Base-by-base conservation (phyloP, 1,140 invertebrate species). In the Polypedilum pembai region DNA sequence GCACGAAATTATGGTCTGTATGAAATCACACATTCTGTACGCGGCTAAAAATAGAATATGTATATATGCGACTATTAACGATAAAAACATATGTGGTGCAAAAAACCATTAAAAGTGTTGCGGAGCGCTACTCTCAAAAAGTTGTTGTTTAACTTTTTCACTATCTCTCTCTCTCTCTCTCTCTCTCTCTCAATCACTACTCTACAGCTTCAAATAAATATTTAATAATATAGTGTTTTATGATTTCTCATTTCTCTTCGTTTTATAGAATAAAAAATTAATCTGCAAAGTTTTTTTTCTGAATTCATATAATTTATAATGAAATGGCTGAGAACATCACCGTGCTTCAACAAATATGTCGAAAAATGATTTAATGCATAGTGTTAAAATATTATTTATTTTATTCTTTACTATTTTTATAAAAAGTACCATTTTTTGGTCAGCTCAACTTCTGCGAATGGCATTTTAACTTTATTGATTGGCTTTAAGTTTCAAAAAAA, bases 31-130 rank as follows among this genome's bases (percentile, higher is more conserved):
- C 24, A 33, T 33, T 33, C 45, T 56, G 12, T 56, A n/a, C 12
- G 45, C 45, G 45, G 45, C n/a, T 56, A 56, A 15, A 56, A 56
- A 56, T 56, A 56, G 45, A 56, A 56, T 4, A 4, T 56, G 45
- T 56, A 56, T n/a, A 56, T 33, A 56, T 56, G 45, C 45, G 45
- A 33, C 45, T 56, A 56, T 12, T 56, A 56, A 56, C 45, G 45
- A 56, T 56, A 56, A 56, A 56, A 56, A 56, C 45, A 56, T 56
- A 56, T 56, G 45, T 56, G 45, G 8, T 56, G 45, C 45, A 56
- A 56, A 56, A 56, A n/a, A 56, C 12, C 45, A 56, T 56, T 56
- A 56, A 56, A 8, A 56, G 45, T 56, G 4, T n/a, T 56, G 45
- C n/a, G 12, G 12, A 12, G 12, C 12, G 45, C 3, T 56, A 15